Evolutionary conservation across 2,888 invertebrate genomes (phyloP), one percentile per base, ranked within the genome.

Genomic region (Drosophila neutralis): DNA sequence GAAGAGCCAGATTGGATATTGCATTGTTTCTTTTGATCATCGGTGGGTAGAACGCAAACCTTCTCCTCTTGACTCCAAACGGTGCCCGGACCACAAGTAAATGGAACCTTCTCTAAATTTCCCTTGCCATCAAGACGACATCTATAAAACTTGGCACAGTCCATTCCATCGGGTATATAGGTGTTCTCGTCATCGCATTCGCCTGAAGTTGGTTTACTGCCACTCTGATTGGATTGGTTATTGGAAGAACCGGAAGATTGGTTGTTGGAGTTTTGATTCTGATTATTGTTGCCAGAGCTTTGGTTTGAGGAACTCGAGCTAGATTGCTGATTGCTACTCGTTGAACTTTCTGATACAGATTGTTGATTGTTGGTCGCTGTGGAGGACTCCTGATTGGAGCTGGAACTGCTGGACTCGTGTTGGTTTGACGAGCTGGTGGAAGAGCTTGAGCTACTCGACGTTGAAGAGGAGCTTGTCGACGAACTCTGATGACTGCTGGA

Each of bases 141-240:
- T 66, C 95, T 93, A 80, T 94, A 94, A 89, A 95, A 95, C 77
- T 95, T 95, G 45, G 92, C 93, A 70, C 95, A 95, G 76, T 95
- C 93, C 2, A 87, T 69, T n/a, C 89, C 74, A 82, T 94, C 93
- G 0, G 92, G 90, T 21, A 94, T 83, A 76, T 93, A 94, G 29
- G 86, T 91, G 33, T 93, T 94, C 59, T 93, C 93, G 27, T 89
- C 76, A 11, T 76, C 78, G 64, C 94, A 94, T 54, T 90, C 75
- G 0, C 71, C 71, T 2, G 76, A 49, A 24, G 63, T 70, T 2
- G 84, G 80, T 4, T 78, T 72, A 54, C 33, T 74, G 15, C 11
- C n/a, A 42, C 10, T 56, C n/a, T 70, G 58, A 45, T 45, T 58
- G 21, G 73, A 31, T 38, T 66, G 59, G 29, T 52, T 76, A 53